Percentiles rank a stretch among this genome's conserved stretches.
Conservation (phyloP, 1,140 invertebrate species). For the Linepithema humile region DNA sequence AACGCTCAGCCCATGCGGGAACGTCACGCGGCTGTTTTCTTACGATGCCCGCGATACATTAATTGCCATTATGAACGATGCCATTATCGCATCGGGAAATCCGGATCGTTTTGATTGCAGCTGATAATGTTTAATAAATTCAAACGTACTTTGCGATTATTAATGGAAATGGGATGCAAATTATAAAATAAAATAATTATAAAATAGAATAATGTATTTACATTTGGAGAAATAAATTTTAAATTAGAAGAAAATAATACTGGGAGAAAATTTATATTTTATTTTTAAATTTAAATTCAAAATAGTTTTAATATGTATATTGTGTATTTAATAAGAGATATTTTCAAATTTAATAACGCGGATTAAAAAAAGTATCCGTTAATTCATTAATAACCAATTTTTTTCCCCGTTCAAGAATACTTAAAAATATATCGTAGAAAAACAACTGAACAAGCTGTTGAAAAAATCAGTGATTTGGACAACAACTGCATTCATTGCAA, state of each 20-base stretch:
- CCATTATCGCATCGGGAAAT: conserved; percentile 39
- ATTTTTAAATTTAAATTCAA: not conserved
- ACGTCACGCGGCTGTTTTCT: conserved; percentile 45
- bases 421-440: no score
- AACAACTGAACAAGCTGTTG: not conserved
- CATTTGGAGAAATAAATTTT: not conserved
- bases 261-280: not conserved
- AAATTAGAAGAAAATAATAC: not conserved
- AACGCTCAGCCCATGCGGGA: conserved; percentile 21
- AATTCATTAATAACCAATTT: not conserved
- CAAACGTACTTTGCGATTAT: not conserved
- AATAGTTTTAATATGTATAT: not conserved
- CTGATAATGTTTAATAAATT: conserved; percentile 29
- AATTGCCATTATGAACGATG: conserved; percentile 37
- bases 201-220: not conserved
- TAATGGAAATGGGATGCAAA: not conserved
- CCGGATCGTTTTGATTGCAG: conserved; percentile 1
- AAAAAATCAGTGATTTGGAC: not conserved
- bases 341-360: not conserved
- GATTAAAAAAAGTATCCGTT: no score
- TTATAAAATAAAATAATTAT: not conserved
- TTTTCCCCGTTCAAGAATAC: not conserved
- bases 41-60: conserved; percentile 38
- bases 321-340: not conserved
- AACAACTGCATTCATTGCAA: not conserved